Evolutionary conservation across 2,888 invertebrate genomes (phyloP).

Genomic region (Invenusta paracnida): DNA sequence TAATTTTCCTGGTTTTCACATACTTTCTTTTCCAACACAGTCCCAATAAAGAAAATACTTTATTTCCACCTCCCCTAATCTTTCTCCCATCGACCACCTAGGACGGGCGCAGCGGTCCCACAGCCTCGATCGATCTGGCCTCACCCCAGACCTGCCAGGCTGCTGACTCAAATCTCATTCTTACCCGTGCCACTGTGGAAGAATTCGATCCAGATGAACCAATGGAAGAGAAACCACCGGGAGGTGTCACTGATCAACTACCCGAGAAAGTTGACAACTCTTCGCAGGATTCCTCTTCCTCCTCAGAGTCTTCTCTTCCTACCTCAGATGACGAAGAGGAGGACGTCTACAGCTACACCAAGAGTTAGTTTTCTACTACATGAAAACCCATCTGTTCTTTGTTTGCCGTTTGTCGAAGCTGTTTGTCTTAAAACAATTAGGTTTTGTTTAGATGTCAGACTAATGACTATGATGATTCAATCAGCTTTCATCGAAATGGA

Average conservation of each 20-base stretch:
- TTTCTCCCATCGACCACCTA: too few species aligned
- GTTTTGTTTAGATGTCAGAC: too few species aligned
- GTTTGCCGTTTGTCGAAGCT: slow-evolving; percentile 8
- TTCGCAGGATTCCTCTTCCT: too few species aligned
- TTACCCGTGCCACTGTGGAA: background rate
- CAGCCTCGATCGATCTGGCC: background rate
- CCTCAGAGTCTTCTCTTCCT: background rate
- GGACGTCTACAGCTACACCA: slow-evolving; percentile 88
- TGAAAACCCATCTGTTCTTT: too few species aligned
- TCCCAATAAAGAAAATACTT: too few species aligned
- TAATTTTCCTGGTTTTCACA: too few species aligned
- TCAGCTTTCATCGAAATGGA: too few species aligned
- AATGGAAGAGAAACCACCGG: background rate
- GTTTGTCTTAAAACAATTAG: background rate
- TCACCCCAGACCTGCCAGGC: background rate
- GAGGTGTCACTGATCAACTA: too few species aligned
- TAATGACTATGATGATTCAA: too few species aligned
- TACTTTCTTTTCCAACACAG: too few species aligned
- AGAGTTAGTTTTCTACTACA: slow-evolving; percentile 79
- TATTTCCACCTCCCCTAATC: too few species aligned
- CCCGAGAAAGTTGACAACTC: background rate
- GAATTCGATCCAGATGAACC: background rate
- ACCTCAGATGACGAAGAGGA: slow-evolving; percentile 69
- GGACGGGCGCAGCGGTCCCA: background rate
- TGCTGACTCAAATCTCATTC: background rate